phyloP scores from a whole-genome alignment of 2,113 vertebrate genomes.

The human (Homo sapiens) region DNA sequence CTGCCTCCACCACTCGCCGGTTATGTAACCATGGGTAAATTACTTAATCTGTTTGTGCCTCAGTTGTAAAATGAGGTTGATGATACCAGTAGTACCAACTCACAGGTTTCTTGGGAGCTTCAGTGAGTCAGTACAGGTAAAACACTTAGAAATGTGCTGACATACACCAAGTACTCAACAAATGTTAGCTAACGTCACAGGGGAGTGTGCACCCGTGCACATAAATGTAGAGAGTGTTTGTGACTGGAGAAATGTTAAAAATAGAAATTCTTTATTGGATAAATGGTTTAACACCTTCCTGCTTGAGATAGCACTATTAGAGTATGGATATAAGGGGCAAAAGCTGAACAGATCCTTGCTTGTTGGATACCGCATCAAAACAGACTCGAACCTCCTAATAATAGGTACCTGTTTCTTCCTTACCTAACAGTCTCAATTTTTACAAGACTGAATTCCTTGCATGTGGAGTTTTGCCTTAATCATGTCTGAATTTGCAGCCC shows the following conservation, averaged over 20 bases:
- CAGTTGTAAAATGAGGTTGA: background rate
- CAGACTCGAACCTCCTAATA: fast-evolving
- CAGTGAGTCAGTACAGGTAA: fast-evolving
- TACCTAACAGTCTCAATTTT: fast-evolving
- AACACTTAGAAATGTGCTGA: background rate
- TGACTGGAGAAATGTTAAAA: background rate
- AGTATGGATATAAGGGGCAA: background rate
- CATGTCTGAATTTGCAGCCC: background rate
- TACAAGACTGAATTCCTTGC: background rate
- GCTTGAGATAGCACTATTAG: fast-evolving
- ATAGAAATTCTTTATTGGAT: background rate
- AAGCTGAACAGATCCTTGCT: background rate
- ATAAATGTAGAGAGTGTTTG: fast-evolving
- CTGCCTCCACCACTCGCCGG: background rate
- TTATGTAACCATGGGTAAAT: background rate
- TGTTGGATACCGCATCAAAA: background rate
- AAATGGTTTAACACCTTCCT: background rate
- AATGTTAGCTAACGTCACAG: background rate
- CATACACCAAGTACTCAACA: background rate
- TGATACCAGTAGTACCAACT: fast-evolving
- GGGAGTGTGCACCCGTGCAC: fast-evolving
- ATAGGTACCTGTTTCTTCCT: background rate
- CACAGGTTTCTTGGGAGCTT: background rate
- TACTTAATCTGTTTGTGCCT: background rate
- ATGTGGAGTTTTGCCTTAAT: background rate